These are phyloP conservation scores for Tachina fera DNA, from an alignment of 2,888 invertebrate genomes.

Conservation along the genomic window DNA sequence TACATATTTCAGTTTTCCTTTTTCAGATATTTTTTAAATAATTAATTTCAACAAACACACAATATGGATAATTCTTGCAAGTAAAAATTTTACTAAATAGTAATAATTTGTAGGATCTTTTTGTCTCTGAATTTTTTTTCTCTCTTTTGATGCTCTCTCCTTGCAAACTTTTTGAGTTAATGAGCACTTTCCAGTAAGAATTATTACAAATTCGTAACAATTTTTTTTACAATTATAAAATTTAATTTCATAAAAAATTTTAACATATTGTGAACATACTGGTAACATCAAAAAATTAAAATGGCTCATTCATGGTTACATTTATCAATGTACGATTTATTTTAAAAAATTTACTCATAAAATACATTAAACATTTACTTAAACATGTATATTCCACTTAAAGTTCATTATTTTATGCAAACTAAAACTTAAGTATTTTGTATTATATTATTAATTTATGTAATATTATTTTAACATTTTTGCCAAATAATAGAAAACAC, in stretches of 20 bases:
- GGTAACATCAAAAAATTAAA: neutral
- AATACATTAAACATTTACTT: neutral
- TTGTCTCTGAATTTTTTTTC: too few species aligned
- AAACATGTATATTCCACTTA: neutral
- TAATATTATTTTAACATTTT: constrained; percentile 4
- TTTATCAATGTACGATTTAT: neutral
- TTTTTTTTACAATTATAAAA: too few species aligned
- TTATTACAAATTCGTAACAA: too few species aligned
- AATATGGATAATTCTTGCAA: too few species aligned
- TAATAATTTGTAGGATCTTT: too few species aligned
- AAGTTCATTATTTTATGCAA: constrained; percentile 11
- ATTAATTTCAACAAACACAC: too few species aligned
- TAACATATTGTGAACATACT: neutral
- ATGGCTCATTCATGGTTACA: neutral
- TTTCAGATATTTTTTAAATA: too few species aligned
- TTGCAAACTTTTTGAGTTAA: too few species aligned
- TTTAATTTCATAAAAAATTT: neutral
- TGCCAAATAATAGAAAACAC: constrained; percentile 15
- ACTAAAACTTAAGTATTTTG: constrained; percentile 33
- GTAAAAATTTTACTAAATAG: too few species aligned
- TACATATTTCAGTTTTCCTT: too few species aligned
- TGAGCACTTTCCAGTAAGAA: too few species aligned
- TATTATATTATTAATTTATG: constrained; percentile 27
- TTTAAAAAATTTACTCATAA: neutral
- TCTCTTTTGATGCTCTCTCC: too few species aligned